A percentile compares a stretch with the other conserved stretches of the same genome.
These are phyloP conservation scores for Oxytorus armatus DNA, from an alignment of 2,888 invertebrate species.

Conservation along the genomic window DNA sequence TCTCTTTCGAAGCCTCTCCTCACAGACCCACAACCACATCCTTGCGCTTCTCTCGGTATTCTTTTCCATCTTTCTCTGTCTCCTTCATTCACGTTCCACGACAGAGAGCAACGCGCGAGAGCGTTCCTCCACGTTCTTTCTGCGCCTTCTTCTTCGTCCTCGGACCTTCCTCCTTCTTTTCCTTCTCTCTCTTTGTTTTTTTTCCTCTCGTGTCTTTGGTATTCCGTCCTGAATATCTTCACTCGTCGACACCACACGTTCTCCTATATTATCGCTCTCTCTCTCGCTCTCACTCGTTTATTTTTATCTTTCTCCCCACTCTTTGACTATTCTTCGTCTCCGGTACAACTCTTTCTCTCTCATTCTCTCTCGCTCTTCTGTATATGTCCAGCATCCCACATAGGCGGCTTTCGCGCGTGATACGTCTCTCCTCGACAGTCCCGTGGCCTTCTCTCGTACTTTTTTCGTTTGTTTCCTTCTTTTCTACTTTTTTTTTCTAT, in stretches of 20 bases:
- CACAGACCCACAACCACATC: slow-evolving; percentile 50
- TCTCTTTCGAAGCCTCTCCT: slow-evolving; percentile 21
- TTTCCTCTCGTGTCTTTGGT: slow-evolving; percentile 47
- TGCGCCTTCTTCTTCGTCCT: slow-evolving; percentile 53
- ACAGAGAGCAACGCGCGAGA: slow-evolving; percentile 48
- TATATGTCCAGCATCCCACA: slow-evolving; percentile 37
- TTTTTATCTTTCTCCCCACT: slow-evolving; percentile 33
- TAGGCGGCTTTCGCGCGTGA: slow-evolving; percentile 54
- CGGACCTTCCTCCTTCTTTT: slow-evolving; percentile 37
- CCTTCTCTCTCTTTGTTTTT: slow-evolving; percentile 14
- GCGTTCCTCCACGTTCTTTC: slow-evolving; percentile 46
- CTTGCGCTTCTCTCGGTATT: slow-evolving; percentile 35
- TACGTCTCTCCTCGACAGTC: slow-evolving; percentile 62
- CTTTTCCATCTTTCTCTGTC: slow-evolving; percentile 42
- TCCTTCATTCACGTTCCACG: slow-evolving; percentile 57
- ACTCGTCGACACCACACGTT: slow-evolving; percentile 64
- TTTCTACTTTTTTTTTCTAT: slow-evolving; percentile 14
- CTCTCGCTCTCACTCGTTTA: slow-evolving; percentile 59
- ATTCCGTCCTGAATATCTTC: slow-evolving; percentile 62
- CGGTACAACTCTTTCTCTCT: slow-evolving; percentile 5
- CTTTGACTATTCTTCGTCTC: slow-evolving; percentile 13
- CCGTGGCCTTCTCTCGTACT: slow-evolving; percentile 44
- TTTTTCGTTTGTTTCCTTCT: slow-evolving; percentile 12
- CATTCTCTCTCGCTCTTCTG: slow-evolving; percentile 1
- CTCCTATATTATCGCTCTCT: slow-evolving; percentile 57